Conservation (phyloP, 2,797 vertebrate species). For the Rhinichthys osculus region DNA sequence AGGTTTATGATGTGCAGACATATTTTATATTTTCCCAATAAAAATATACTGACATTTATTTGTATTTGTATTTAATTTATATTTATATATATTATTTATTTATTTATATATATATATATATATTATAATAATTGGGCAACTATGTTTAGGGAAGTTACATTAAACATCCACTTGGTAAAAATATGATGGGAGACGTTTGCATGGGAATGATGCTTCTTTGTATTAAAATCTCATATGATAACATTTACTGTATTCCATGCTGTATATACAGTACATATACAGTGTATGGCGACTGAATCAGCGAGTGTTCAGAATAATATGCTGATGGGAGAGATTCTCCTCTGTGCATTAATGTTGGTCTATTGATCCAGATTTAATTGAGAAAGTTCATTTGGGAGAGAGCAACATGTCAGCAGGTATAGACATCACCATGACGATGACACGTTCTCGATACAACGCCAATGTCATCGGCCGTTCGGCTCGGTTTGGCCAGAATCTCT, state of each 20-base stretch:
- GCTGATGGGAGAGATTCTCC: conserved; percentile 52
- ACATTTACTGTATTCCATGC: background rate
- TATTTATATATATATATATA: background rate
- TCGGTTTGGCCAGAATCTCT: background rate
- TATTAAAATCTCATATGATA: background rate
- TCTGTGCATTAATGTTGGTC: conserved; percentile 55
- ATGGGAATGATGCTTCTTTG: background rate
- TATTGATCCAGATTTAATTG: conserved; percentile 62
- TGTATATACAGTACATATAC: background rate
- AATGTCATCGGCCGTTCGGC: conserved; percentile 32
- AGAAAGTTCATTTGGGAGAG: conserved; percentile 63
- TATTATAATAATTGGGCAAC: background rate
- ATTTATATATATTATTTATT: too few species aligned
- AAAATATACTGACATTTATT: too few species aligned
- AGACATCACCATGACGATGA: conserved; percentile 47
- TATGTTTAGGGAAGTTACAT: background rate
- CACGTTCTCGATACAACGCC: conserved; percentile 37
- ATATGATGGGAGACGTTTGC: background rate
- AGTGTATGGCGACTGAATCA: conserved; percentile 6
- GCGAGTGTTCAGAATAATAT: conserved; percentile 46
- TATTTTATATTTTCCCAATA: too few species aligned
- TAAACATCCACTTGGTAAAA: background rate
- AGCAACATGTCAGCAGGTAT: conserved; percentile 56
- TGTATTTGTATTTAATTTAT: too few species aligned
- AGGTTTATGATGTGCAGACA: too few species aligned